phyloP scores from a whole-genome alignment of 2,888 invertebrate genomes.

The Megaustenia siamemsis region DNA sequence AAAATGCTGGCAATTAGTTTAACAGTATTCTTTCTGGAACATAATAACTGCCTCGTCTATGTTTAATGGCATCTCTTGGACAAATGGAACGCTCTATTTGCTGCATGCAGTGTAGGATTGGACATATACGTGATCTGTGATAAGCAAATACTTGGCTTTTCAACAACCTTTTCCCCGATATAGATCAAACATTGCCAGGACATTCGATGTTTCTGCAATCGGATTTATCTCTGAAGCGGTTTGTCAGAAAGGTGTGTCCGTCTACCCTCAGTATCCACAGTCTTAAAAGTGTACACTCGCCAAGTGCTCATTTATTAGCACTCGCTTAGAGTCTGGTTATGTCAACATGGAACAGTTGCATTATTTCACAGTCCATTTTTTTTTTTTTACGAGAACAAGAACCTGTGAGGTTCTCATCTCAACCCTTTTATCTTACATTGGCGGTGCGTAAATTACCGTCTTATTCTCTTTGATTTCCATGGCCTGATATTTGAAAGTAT shows the following conservation, averaged over 20 bases:
- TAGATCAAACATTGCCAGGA: conserved; percentile 4
- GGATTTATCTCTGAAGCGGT: neutral
- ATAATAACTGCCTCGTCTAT: neutral
- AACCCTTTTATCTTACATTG: too few species aligned
- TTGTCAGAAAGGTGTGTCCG: neutral
- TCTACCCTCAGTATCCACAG: too few species aligned
- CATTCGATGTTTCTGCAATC: neutral
- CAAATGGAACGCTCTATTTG: neutral
- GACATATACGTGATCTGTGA: neutral
- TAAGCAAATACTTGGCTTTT: neutral
- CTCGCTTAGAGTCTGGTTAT: too few species aligned
- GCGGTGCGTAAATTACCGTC: too few species aligned
- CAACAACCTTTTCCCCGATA: neutral
- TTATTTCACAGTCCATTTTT: too few species aligned
- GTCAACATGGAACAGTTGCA: too few species aligned
- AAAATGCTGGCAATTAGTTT: neutral
- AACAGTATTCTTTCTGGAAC: neutral
- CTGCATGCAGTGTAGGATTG: neutral
- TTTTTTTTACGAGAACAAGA: too few species aligned
- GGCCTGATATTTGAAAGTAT: too few species aligned
- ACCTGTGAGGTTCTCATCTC: too few species aligned
- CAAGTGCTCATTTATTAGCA: too few species aligned
- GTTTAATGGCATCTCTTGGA: conserved; percentile 4
- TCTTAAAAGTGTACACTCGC: too few species aligned
- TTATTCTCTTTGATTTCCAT: too few species aligned